Conservation (phyloP, 2,888 invertebrate species). For the Candidula unifasciata region DNA sequence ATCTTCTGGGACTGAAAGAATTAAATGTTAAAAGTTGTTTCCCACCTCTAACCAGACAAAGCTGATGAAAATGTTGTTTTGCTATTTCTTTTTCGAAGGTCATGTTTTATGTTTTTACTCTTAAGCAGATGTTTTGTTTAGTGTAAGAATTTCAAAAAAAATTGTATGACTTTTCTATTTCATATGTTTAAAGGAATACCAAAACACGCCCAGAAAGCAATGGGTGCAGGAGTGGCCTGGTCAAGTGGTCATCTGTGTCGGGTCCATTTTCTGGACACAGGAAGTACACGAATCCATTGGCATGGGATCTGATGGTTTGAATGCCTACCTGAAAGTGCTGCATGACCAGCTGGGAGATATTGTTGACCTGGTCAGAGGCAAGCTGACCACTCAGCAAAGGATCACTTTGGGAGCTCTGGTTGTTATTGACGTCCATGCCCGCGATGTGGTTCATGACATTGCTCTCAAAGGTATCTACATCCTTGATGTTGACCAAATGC, state of each 20-base stretch:
- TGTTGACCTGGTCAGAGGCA: conserved; percentile 88
- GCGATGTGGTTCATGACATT: conserved; percentile 87
- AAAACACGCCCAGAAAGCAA: conserved; percentile 79
- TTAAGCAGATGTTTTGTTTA: background rate
- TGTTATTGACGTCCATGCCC: conserved; percentile 93
- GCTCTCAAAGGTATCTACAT: conserved; percentile 72
- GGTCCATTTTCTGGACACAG: conserved; percentile 90
- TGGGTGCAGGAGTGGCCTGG: conserved; percentile 97
- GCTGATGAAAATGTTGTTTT: too few species aligned
- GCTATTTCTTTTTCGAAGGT: too few species aligned
- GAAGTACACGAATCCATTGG: conserved; percentile 86
- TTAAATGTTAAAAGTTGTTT: too few species aligned
- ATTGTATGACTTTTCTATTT: background rate
- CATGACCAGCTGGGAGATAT: conserved; percentile 85
- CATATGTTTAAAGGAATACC: conserved; percentile 71
- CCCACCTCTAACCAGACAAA: too few species aligned
- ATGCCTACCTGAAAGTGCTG: conserved; percentile 81
- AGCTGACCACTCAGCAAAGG: conserved; percentile 89
- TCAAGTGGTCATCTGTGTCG: conserved; percentile 88
- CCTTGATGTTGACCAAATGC: too few species aligned
- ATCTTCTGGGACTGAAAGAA: too few species aligned
- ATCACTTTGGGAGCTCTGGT: conserved; percentile 93
- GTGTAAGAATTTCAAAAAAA: background rate
- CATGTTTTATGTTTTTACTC: background rate
- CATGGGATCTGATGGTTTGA: conserved; percentile 80